phyloP scores from a whole-genome alignment of 2,888 invertebrate genomes.

The Ornithoptera alexandrae region DNA sequence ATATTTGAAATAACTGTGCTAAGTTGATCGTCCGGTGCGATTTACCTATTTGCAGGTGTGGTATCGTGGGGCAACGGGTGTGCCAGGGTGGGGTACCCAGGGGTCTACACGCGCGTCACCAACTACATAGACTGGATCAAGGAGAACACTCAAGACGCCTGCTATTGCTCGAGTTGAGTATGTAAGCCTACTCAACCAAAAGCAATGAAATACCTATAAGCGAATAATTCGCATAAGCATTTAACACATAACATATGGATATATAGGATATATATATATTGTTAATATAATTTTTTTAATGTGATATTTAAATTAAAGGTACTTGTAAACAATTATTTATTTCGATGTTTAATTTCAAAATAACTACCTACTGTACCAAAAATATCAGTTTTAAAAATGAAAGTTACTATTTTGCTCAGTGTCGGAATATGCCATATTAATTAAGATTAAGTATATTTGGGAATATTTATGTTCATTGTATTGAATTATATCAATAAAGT shows the following conservation, averaged over 20 bases:
- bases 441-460: constrained; percentile 36
- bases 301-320: constrained; percentile 24
- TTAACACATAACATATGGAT: neutral
- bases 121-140: constrained; percentile 90
- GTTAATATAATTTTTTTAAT: constrained; percentile 18
- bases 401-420: constrained; percentile 31
- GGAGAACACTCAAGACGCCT: constrained; percentile 88
- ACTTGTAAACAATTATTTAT: constrained; percentile 11
- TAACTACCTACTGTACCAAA: constrained; percentile 33
- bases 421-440: constrained; percentile 36
- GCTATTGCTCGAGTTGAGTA: constrained; percentile 84
- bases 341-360: constrained; percentile 21
- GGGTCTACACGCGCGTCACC: constrained; percentile 91
- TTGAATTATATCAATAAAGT: constrained; percentile 42
- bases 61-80: constrained; percentile 96
- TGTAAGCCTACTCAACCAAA: neutral
- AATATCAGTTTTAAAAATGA: constrained; percentile 26
- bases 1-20: constrained; percentile 4
- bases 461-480: constrained; percentile 31
- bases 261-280: constrained; percentile 2
- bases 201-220: neutral
- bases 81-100: constrained; percentile 90
- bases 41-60: constrained; percentile 77
- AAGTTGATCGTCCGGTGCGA: constrained; percentile 1
- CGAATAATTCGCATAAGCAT: neutral